Conservation (phyloP, 1,140 invertebrate species). For the Diabrotica undecimpunctata region DNA sequence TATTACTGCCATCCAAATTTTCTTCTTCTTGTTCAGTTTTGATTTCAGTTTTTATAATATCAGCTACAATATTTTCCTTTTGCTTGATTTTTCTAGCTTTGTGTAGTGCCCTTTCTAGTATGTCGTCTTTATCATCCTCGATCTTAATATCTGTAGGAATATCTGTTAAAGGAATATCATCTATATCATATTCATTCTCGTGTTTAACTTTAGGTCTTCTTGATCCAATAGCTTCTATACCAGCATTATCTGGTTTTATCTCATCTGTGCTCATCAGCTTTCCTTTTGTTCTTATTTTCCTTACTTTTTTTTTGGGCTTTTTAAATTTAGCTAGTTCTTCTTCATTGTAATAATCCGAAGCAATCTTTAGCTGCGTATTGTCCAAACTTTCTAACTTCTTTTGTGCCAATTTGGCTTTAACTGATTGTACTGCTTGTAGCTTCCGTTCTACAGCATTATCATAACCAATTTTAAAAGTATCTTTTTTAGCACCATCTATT, state of each 20-base stretch:
- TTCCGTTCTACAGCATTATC: conserved; percentile 50
- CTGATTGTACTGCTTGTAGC: conserved; percentile 49
- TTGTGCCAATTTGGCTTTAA: conserved; percentile 60
- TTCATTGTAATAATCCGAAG: conserved; percentile 85
- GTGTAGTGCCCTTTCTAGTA: conserved; percentile 68
- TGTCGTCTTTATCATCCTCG: conserved; percentile 73
- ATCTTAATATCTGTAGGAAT: conserved; percentile 50
- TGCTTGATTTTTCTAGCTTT: conserved; percentile 73
- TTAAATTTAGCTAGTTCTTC: conserved; percentile 83
- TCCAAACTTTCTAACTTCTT: conserved; percentile 72
- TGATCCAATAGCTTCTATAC: conserved; percentile 54
- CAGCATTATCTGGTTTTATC: conserved; percentile 52
- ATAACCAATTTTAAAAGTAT: conserved; percentile 77
- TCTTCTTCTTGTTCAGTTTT: conserved; percentile 49
- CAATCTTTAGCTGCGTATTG: conserved; percentile 65
- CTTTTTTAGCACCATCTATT: conserved; percentile 74
- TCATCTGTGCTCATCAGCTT: conserved; percentile 57
- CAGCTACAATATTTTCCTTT: conserved; percentile 49
- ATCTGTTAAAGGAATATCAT: conserved; percentile 48
- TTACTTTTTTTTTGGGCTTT: conserved; percentile 88
- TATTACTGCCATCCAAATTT: conserved; percentile 53
- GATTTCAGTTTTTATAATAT: conserved; percentile 47
- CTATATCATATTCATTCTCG: conserved; percentile 48
- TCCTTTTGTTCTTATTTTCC: conserved; percentile 53
- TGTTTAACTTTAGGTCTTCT: conserved; percentile 41